phyloP scores from a whole-genome alignment of 1,140 invertebrate species.

The Adoxophyes honmai region DNA sequence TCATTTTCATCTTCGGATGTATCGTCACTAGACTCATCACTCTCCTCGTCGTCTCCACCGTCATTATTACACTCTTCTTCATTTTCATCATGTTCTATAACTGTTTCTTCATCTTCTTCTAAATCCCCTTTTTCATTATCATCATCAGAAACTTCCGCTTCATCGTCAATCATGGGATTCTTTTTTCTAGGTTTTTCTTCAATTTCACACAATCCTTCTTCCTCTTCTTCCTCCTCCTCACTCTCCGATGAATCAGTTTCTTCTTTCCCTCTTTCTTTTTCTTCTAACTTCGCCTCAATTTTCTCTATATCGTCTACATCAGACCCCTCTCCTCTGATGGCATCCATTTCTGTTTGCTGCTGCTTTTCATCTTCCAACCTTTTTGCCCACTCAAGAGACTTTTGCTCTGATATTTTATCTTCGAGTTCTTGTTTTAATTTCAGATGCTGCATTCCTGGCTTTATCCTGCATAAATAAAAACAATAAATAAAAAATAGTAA shows the following conservation, averaged over 20 bases:
- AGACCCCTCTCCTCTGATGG: conserved; percentile 37
- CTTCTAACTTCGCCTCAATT: conserved; percentile 52
- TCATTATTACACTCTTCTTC: conserved; percentile 41
- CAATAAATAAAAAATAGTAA: conserved; percentile 1
- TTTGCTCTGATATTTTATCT: conserved; percentile 79
- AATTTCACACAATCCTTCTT: conserved; percentile 62
- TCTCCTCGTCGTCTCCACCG: conserved; percentile 44
- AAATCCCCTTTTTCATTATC: conserved; percentile 74
- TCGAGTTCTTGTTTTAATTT: conserved; percentile 81
- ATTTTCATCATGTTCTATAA: conserved; percentile 38
- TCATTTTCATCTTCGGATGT: conserved; percentile 30
- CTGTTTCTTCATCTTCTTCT: conserved; percentile 41
- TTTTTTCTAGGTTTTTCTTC: conserved; percentile 23
- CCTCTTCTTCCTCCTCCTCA: conserved; percentile 60
- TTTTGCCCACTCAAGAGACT: conserved; percentile 81
- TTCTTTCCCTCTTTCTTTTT: conserved; percentile 21
- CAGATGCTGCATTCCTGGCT: conserved; percentile 80
- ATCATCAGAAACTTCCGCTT: conserved; percentile 67
- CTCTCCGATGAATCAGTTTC: conserved; percentile 45
- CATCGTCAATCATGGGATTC: conserved; percentile 44
- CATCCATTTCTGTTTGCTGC: conserved; percentile 58
- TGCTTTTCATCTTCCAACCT: conserved; percentile 71
- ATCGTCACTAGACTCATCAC: conserved; percentile 41
- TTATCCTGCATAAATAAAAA: conserved; percentile 38
- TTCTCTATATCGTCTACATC: conserved; percentile 63